Evolutionary conservation across 2,113 vertebrate genomes (phyloP), one percentile per base, ranked within the genome.

Genomic region (Zosterops pallidus): DNA sequence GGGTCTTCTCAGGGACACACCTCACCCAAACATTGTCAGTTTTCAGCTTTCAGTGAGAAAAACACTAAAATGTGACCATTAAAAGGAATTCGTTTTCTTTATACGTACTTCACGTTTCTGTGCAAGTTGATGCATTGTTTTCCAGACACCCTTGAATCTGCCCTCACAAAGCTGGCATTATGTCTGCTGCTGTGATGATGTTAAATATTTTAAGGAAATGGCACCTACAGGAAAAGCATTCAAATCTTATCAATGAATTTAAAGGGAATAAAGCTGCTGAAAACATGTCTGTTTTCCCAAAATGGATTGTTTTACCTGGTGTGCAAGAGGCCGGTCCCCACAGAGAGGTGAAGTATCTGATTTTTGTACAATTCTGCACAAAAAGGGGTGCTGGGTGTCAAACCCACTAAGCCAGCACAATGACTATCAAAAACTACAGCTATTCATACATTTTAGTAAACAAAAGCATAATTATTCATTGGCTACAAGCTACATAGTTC

Each of bases 181-280:
- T 1, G 0, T 12, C 5, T 29, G 21, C 41, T 47, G 33, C 8
- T 63, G 35, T 35, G 28, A 33, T 5, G 1, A 9, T n/a, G 17
- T 41, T 67, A 53, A 76, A 22, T 59, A 20, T 47, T n/a, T 28
- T 39, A 52, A 39, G 25, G 33, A 57, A 83, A 28, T 29, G 0
- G 31, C 29, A 13, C 7, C 4, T 17, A 42, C 17, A 21, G 37
- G 37, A 35, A 75, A 80, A 64, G 5, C 28, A 47, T 29, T 9
- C n/a, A 44, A 55, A n/a, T 24, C n/a, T 31, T 24, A 41, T 31
- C 47, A 72, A 71, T 35, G 16, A 62, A 3, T 52, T 72, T 60
- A 14, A 13, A 13, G 12, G 22, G 63, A 87, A 44, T n/a, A 49
- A 77, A 42, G 63, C 29, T 49, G 37, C 23, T 22, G 49, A 60